Evolutionary conservation across 1,140 invertebrate species (phyloP).

Genomic region (Phortica variegata): DNA sequence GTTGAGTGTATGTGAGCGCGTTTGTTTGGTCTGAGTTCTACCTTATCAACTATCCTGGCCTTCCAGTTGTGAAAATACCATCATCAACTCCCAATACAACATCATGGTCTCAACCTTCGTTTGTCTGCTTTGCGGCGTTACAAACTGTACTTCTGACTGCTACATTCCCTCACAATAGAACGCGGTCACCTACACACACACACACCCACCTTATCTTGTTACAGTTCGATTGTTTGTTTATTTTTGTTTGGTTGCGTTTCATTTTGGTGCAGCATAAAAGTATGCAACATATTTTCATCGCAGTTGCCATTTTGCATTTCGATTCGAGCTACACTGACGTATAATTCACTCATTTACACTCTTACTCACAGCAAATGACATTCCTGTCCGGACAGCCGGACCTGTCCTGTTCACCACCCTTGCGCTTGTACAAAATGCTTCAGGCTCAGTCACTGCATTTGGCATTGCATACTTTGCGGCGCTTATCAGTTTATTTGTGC

Average conservation of each 20-base stretch:
- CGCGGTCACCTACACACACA: too few relatives aligned
- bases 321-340: conserved; percentile 4
- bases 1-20: conserved; percentile 15
- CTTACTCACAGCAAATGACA: background rate
- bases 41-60: background rate
- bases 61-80: background rate
- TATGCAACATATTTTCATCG: conserved; percentile 39
- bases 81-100: background rate
- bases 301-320: conserved; percentile 1
- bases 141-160: too few relatives aligned
- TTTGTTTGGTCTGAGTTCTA: conserved; percentile 4
- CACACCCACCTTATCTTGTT: too few relatives aligned
- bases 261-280: conserved; percentile 40
- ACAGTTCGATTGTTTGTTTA: conserved; percentile 16
- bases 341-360: conserved; percentile 21
- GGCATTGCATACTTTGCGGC: conserved; percentile 3
- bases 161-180: too few relatives aligned
- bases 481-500: conserved; percentile 47
- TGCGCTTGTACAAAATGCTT: conserved; percentile 36
- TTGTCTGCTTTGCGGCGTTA: conserved; percentile 14
- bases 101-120: conserved; percentile 14
- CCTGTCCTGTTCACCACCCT: background rate
- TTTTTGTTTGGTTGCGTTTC: conserved; percentile 23
- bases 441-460: too few relatives aligned
- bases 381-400: background rate